Evolutionary conservation across 2,888 invertebrate species (phyloP).

Genomic region (Sarcophaga variegata): DNA sequence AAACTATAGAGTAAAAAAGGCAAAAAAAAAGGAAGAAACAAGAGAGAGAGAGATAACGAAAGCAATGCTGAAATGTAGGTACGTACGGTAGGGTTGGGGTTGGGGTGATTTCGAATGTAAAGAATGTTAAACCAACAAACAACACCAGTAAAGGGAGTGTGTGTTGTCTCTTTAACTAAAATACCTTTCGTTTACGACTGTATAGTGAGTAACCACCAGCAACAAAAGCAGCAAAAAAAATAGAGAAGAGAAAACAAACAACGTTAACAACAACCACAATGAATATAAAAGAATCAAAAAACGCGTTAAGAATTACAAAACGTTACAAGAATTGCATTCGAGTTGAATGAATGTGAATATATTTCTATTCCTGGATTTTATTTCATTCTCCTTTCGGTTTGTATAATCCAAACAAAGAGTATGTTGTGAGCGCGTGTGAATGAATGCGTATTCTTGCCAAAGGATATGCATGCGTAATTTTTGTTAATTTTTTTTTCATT

Average conservation of each 20-base stretch:
- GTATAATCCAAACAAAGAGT: conserved; percentile 17
- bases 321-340: conserved; percentile 63
- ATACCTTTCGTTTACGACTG: not conserved
- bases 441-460: conserved; percentile 40
- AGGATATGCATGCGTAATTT: conserved; percentile 45
- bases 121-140: conserved; percentile 16
- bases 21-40: no score
- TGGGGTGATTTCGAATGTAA: not conserved
- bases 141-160: conserved; percentile 41
- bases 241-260: no score
- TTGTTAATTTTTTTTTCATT: conserved; percentile 18
- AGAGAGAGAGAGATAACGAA: not conserved
- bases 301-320: conserved; percentile 67
- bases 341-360: conserved; percentile 7
- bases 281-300: conserved; percentile 51
- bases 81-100: not conserved
- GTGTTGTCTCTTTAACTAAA: conserved; percentile 26
- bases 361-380: conserved; percentile 22
- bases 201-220: conserved; percentile 5
- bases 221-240: not conserved
- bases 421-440: not conserved
- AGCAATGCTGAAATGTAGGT: not conserved
- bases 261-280: conserved; percentile 7
- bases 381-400: conserved; percentile 17
- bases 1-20: no score